Base-by-base conservation (phyloP, 2,888 invertebrate genomes). In the Hirtodrosophila confusa region DNA sequence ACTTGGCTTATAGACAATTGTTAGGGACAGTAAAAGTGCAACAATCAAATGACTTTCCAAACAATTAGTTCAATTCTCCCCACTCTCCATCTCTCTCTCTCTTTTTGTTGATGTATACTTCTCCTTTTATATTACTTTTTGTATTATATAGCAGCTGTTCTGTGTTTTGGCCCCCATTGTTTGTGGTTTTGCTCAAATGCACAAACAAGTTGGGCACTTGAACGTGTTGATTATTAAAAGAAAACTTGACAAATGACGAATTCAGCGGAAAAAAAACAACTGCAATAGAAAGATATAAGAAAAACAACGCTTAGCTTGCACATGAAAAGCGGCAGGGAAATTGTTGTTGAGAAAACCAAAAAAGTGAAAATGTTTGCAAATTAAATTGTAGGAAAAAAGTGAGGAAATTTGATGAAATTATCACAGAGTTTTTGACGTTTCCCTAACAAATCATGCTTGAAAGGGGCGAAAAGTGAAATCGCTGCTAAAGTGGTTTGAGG, bases 351-450 rank as follows among this genome's bases (percentile, higher is more conserved):
- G 10, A 17, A 36, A 43, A 31, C 17, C 17, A 12, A 44, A 8
- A 88, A 88, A 83, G 86, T 88, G 80, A 86, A 82, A 82, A 83
- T 58, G 57, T 57, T 37, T 39, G 23, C 53, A 78, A 88, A 86
- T 79, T 45, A 56, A 74, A 65, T 53, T 54, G 50, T 24, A 51
- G 31, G 57, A 65, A 31, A 78, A 50, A 57, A 43, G 33, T 49
- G 33, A 49, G 51, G 72, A 76, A 79, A 72, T 57, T 61, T 31
- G 7, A 31, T 50, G 11, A 55, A 77, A 44, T 53, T 40, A 36
- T 67, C 45, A 47, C 11, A 44, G 39, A 35, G 50, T 67, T 63
- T 72, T 44, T 11, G 41, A 40, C 23, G 39, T 51, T 44, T 51
- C 44, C 27, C 39, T 23, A 29, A 37, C 73, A 72, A 82, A 78